Conservation (phyloP, 1,140 invertebrate species). For the Pogonomyrmex californicus region DNA sequence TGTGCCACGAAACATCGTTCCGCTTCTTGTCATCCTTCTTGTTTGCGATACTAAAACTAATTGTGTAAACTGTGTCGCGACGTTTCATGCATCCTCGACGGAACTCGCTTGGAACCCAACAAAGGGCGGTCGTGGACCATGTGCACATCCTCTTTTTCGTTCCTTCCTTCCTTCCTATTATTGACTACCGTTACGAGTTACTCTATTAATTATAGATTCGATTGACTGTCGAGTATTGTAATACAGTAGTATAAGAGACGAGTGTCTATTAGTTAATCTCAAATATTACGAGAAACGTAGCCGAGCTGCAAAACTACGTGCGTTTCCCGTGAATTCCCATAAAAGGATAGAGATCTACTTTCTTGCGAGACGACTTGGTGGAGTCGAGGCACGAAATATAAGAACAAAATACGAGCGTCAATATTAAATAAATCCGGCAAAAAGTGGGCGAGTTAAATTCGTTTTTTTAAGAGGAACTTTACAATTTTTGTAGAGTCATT, state of each 20-base stretch:
- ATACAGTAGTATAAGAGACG: slow-evolving; percentile 67
- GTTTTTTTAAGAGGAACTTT: neutral
- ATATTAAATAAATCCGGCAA: neutral
- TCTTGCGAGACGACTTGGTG: slow-evolving; percentile 31
- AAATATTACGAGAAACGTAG: slow-evolving; percentile 39
- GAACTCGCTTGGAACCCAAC: slow-evolving; percentile 18
- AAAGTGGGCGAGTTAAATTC: neutral
- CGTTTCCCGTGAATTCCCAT: slow-evolving; percentile 5
- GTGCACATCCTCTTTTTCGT: slow-evolving; percentile 13
- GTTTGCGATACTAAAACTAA: slow-evolving; percentile 44
- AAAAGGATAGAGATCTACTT: slow-evolving; percentile 8
- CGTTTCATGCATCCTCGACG: slow-evolving; percentile 17
- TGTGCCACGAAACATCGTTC: slow-evolving; percentile 35
- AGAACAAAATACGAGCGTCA: slow-evolving; percentile 30
- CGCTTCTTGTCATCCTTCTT: slow-evolving; percentile 41
- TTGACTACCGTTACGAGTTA: slow-evolving; percentile 83
- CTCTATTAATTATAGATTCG: slow-evolving; percentile 80
- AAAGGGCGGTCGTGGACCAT: neutral
- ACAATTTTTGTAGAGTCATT: neutral
- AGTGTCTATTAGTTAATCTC: slow-evolving; percentile 40
- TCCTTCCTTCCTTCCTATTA: slow-evolving; percentile 74
- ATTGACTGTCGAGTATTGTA: slow-evolving; percentile 84
- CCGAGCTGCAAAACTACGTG: slow-evolving; percentile 40
- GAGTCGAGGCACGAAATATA: slow-evolving; percentile 10
- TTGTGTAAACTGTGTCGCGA: slow-evolving; percentile 27